Evolutionary conservation across 2,888 invertebrate genomes (phyloP).

Genomic region (Neocrepidodera transversa): DNA sequence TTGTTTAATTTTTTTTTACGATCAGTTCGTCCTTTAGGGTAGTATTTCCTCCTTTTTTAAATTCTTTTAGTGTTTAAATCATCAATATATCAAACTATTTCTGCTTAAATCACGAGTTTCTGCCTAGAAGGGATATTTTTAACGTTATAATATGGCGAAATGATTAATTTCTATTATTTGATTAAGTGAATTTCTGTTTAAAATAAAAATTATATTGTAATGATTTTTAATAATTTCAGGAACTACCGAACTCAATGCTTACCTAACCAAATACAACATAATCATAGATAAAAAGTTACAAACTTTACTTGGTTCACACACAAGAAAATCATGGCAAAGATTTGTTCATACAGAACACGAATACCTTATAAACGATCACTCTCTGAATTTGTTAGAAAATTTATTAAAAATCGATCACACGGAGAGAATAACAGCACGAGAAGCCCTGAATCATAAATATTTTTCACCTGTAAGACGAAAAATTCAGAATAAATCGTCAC

Average conservation of each 20-base stretch:
- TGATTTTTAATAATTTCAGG: constrained; percentile 47
- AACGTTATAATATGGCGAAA: no score
- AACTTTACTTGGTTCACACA: constrained; percentile 50
- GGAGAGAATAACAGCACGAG: constrained; percentile 55
- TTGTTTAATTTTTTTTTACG: no score
- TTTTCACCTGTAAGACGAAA: constrained; percentile 49
- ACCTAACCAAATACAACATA: constrained; percentile 56
- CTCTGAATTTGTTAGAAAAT: constrained; percentile 55
- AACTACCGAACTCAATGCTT: constrained; percentile 52
- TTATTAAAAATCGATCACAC: constrained; percentile 57
- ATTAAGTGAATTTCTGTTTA: neutral
- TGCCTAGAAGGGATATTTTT: no score
- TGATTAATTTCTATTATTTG: no score
- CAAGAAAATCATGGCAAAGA: constrained; percentile 56
- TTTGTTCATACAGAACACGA: constrained; percentile 58
- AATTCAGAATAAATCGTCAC: constrained; percentile 27
- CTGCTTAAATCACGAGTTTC: no score
- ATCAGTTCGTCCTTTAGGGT: no score
- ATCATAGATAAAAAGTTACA: constrained; percentile 49
- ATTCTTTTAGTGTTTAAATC: no score
- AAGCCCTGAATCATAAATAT: constrained; percentile 57
- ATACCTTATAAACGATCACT: constrained; percentile 56
- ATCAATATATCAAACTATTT: no score
- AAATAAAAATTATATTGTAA: no score
- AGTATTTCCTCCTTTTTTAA: no score